phyloP scores from a whole-genome alignment of 92 coral and sea anemone species.

The Siderastrea radians region DNA sequence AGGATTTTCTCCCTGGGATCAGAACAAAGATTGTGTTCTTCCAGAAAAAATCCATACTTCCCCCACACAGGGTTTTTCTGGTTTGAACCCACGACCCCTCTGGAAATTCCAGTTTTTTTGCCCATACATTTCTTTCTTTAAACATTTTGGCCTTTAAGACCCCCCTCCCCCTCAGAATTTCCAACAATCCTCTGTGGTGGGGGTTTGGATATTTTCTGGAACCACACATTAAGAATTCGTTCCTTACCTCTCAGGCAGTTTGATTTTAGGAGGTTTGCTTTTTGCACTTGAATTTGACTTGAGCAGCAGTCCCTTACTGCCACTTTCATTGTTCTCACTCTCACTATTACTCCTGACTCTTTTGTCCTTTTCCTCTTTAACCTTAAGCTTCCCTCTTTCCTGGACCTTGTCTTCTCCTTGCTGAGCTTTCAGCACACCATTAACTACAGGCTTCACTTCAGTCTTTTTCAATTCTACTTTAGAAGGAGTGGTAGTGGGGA shows the following conservation, averaged over 20 bases:
- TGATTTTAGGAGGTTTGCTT: constrained; percentile 45
- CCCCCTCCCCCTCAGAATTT: too few species aligned
- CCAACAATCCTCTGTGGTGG: too few species aligned
- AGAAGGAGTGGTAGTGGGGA: neutral
- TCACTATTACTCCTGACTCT: neutral
- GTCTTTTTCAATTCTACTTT: constrained; percentile 13
- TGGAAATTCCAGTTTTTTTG: too few species aligned
- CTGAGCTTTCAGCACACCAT: constrained; percentile 12
- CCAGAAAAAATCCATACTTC: too few species aligned
- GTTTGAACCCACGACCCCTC: too few species aligned
- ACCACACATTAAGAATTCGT: too few species aligned
- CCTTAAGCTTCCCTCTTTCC: constrained; percentile 7
- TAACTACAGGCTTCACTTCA: constrained; percentile 28
- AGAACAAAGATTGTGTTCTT: too few species aligned
- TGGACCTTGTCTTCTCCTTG: constrained; percentile 10
- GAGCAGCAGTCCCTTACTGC: neutral
- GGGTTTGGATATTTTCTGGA: too few species aligned
- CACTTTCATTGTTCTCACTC: neutral
- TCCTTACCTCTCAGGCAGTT: constrained; percentile 40
- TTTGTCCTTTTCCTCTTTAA: constrained; percentile 25
- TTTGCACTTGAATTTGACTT: neutral
- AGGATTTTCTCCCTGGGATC: too few species aligned
- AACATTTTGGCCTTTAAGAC: too few species aligned
- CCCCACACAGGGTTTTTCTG: too few species aligned
- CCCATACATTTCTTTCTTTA: too few species aligned